These are phyloP conservation scores for Seladonia tumulorum DNA, from an alignment of 2,888 invertebrate genomes.

Conservation along the genomic window DNA sequence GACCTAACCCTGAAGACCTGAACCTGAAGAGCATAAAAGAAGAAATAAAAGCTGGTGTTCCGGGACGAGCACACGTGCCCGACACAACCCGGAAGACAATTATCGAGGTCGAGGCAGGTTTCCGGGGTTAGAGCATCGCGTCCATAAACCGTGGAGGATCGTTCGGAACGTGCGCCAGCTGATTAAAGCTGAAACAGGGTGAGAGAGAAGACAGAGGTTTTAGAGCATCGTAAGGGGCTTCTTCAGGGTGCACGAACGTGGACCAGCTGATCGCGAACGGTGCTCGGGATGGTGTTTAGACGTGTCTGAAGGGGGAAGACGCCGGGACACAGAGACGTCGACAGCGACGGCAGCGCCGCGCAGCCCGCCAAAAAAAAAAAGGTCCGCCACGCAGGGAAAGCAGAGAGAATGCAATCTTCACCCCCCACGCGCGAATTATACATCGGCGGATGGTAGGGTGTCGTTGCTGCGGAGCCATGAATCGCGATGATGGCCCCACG, in stretches of 20 bases:
- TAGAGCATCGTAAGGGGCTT: too few relatives aligned
- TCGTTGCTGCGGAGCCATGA: constrained; percentile 80
- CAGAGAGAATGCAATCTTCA: constrained; percentile 80
- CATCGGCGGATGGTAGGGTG: constrained; percentile 79
- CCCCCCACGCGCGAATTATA: constrained; percentile 82
- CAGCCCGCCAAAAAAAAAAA: constrained; percentile 80
- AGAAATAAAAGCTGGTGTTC: too few relatives aligned
- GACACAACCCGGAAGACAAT: too few relatives aligned
- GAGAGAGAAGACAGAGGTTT: too few relatives aligned
- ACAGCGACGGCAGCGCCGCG: constrained; percentile 80
- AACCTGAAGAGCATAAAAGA: too few relatives aligned
- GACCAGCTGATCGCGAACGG: neutral
- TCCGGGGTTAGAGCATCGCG: too few relatives aligned
- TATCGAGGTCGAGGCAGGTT: too few relatives aligned
- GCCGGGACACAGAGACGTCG: neutral
- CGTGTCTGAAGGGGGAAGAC: neutral
- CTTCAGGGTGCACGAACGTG: too few relatives aligned
- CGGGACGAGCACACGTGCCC: too few relatives aligned
- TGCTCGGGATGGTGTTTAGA: neutral
- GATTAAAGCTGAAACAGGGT: neutral
- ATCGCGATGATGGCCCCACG: constrained; percentile 83
- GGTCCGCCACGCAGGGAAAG: constrained; percentile 67
- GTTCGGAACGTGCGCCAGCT: neutral
- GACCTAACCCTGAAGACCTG: too few relatives aligned
- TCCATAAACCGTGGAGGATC: too few relatives aligned